A percentile compares a stretch with the other conserved stretches of the same genome.
These are phyloP conservation scores for Elysia chlorotica DNA, from an alignment of 1,140 invertebrate genomes.

Conservation along the genomic window DNA sequence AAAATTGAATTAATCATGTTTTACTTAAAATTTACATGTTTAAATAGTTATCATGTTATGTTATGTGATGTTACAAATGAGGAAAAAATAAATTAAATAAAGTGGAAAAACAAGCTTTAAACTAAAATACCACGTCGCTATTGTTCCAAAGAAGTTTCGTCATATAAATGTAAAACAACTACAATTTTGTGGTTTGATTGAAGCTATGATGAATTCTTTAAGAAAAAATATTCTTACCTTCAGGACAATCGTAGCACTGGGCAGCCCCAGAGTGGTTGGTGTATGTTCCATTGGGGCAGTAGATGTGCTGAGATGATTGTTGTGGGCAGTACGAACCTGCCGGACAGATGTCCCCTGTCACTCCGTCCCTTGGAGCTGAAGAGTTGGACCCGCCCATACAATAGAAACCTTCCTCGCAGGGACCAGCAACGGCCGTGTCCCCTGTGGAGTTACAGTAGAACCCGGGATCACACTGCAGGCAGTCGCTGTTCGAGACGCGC, in stretches of 20 bases:
- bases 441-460: slow-evolving; percentile 49
- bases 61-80: too few species aligned
- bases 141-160: too few species aligned
- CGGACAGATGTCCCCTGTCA: slow-evolving; percentile 56
- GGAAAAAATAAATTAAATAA: too few species aligned
- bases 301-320: slow-evolving; percentile 44
- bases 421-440: slow-evolving; percentile 35
- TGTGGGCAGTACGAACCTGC: slow-evolving; percentile 50
- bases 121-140: too few species aligned
- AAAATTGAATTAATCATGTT: too few species aligned
- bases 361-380: slow-evolving; percentile 45
- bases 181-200: too few species aligned
- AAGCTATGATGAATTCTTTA: too few species aligned
- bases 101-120: too few species aligned
- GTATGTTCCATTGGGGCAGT: slow-evolving; percentile 57
- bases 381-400: slow-evolving; percentile 41
- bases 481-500: slow-evolving; percentile 42
- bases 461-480: slow-evolving; percentile 49
- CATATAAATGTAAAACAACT: too few species aligned
- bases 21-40: too few species aligned
- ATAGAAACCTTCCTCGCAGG: slow-evolving; percentile 53
- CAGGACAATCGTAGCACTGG: slow-evolving; percentile 54
- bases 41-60: too few species aligned
- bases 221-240: slow-evolving; percentile 44
- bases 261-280: slow-evolving; percentile 54